A percentile compares a stretch with the other conserved stretches of the same genome.
These are phyloP conservation scores for Trematocara marginatum DNA, from an alignment of 2,113 vertebrate genomes.

Conservation along the genomic window DNA sequence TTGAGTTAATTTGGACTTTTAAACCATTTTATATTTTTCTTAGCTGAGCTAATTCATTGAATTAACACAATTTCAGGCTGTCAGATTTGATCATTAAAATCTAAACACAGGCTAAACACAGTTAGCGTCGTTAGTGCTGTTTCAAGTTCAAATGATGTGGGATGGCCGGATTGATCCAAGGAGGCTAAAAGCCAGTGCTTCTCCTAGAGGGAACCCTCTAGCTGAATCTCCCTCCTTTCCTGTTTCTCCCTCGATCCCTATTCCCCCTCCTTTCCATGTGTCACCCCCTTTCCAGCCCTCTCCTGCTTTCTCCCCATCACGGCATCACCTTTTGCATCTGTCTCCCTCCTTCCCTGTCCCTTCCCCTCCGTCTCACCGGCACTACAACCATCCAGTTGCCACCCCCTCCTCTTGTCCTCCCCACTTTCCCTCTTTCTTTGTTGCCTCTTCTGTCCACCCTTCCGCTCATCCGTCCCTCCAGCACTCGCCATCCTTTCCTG, in stretches of 20 bases:
- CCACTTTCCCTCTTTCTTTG: constrained; percentile 15
- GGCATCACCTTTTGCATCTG: neutral
- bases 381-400: neutral
- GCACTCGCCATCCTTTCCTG: constrained; percentile 39
- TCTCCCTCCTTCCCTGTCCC: constrained; percentile 49
- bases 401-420: constrained; percentile 32
- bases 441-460: constrained; percentile 32
- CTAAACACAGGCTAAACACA: neutral
- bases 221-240: constrained; percentile 20
- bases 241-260: constrained; percentile 23
- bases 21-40: neutral
- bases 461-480: constrained; percentile 34
- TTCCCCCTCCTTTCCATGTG: constrained; percentile 42
- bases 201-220: constrained; percentile 14
- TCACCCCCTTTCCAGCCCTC: constrained; percentile 41
- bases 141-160: constrained; percentile 49
- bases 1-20: neutral
- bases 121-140: neutral
- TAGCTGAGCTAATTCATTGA: neutral
- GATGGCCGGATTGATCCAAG: constrained; percentile 51
- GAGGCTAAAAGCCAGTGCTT: constrained; percentile 23
- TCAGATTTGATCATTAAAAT: neutral
- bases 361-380: constrained; percentile 28
- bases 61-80: neutral
- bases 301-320: constrained; percentile 12